Base-by-base conservation (phyloP, 1,140 invertebrate genomes). In the Anastrepha obliqua region DNA sequence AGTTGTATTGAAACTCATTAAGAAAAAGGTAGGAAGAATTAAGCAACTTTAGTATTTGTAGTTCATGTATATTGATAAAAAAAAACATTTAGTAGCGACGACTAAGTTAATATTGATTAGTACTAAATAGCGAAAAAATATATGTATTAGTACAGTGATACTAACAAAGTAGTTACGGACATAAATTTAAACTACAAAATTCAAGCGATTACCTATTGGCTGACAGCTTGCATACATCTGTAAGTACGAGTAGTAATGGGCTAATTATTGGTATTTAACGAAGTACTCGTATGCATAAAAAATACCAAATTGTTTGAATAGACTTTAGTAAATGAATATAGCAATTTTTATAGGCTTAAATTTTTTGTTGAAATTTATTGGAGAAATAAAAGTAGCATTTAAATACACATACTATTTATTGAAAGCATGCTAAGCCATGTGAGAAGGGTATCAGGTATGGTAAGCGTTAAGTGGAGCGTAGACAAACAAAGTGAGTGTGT, bases 31-130 rank as follows among this genome's bases (percentile, higher is more conserved):
- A 81, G 20, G 44, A 1, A n/a, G 47, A 8, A 55, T 9, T 81
- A 81, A 81, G 44, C 47, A 81, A n/a, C 51, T 81, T 67, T 81
- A 81, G 47, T 55, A 55, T 55, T 55, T 55, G 29, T 29, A 81
- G 55, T 81, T 81, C 20, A 81, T 81, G 74, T 81, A 81, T 29
- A 81, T 55, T 81, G 20, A 42, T 47, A n/a, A 44, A 74, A 81
- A 58, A 81, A 20, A 29, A 58, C 11, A 29, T 9, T 29, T 58
- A 81, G 8, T 29, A 55, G 55, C 55, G 74, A 81, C 0, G 17
- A 81, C 2, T 74, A 81, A 58, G 8, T 15, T 55, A 20, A 81
- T 55, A 7, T n/a, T 81, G n/a, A 29, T 55, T 81, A 55, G 47
- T 51, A 55, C 51, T 81, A 81, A 55, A 7, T 51, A 81, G 74